Evolutionary conservation across 2,113 vertebrate species (phyloP).

Genomic region (Dunckerocampus dactyliophorus): DNA sequence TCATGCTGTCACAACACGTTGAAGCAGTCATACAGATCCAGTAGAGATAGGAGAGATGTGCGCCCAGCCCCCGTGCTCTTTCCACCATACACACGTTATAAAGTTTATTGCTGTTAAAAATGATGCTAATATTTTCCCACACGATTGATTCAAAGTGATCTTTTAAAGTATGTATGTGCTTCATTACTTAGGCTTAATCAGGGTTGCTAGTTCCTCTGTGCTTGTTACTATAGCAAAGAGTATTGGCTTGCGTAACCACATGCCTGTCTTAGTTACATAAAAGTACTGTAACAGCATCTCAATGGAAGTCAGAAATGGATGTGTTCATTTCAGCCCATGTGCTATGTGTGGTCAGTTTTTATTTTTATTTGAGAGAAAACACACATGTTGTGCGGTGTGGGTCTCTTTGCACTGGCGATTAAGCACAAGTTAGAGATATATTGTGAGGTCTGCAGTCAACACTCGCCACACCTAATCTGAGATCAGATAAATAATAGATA

Average conservation of each 20-base stretch:
- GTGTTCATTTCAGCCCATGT: slow-evolving; percentile 5
- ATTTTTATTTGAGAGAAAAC: not conserved
- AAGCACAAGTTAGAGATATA: slow-evolving; percentile 8
- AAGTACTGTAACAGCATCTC: slow-evolving; percentile 31
- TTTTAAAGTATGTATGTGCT: too few relatives aligned
- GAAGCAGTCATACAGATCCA: slow-evolving; percentile 1
- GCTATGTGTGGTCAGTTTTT: not conserved
- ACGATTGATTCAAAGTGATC: too few relatives aligned
- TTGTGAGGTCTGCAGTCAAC: slow-evolving; percentile 3
- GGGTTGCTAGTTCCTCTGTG: slow-evolving; percentile 25
- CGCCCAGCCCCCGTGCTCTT: slow-evolving; percentile 15
- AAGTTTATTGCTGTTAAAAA: slow-evolving; percentile 7
- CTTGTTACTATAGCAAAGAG: slow-evolving; percentile 15
- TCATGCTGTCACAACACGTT: slow-evolving; percentile 26
- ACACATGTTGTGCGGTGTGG: not conserved
- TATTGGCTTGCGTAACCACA: slow-evolving; percentile 30
- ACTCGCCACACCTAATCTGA: slow-evolving; percentile 48
- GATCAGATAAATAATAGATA: slow-evolving; percentile 60
- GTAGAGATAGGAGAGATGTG: slow-evolving; percentile 13
- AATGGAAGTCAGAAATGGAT: slow-evolving; percentile 13
- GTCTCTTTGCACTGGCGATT: not conserved
- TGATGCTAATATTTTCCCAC: not conserved
- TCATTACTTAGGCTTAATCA: slow-evolving; percentile 12
- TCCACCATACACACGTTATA: not conserved
- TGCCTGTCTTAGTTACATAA: slow-evolving; percentile 41